Conservation (phyloP, 2,888 invertebrate species). For the Therioaphis trifolii region DNA sequence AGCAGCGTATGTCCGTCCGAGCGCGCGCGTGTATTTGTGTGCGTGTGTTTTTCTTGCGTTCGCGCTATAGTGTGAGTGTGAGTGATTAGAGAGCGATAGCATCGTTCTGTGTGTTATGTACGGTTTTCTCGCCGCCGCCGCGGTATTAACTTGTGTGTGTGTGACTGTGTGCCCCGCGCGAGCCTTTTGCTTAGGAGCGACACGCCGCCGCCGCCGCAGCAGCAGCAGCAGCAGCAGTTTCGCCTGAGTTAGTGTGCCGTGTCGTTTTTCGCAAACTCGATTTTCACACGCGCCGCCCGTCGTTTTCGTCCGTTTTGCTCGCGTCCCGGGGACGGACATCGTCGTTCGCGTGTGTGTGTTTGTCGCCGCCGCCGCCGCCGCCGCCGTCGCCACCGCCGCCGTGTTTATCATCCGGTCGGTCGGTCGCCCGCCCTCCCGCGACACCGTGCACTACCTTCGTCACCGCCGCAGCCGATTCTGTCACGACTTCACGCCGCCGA, state of each 20-base stretch:
- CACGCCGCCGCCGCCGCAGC: neutral
- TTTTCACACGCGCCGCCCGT: neutral
- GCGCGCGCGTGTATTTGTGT: neutral
- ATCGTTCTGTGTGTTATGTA: slow-evolving; percentile 10
- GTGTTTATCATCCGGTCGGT: slow-evolving; percentile 36
- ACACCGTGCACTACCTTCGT: neutral
- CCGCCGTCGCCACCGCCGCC: neutral
- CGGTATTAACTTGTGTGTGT: slow-evolving; percentile 27
- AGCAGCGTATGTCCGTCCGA: neutral
- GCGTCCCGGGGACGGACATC: neutral
- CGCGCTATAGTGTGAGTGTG: neutral
- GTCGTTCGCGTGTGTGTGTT: neutral
- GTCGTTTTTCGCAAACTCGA: neutral
- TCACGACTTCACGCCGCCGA: neutral
- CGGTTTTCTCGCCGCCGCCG: slow-evolving; percentile 33
- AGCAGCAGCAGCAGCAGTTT: neutral
- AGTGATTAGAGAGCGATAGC: slow-evolving; percentile 52
- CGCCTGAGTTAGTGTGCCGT: neutral
- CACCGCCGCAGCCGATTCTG: neutral
- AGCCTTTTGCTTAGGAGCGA: slow-evolving; percentile 31
- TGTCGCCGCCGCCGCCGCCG: neutral
- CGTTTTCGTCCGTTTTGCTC: neutral
- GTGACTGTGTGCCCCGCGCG: slow-evolving; percentile 12
- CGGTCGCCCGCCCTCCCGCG: slow-evolving; percentile 26
- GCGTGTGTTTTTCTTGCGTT: neutral